Percentiles rank a stretch among this genome's conserved stretches.
phyloP scores from a whole-genome alignment of 2,797 vertebrate genomes.

The Premnoplex brunnescens region DNA sequence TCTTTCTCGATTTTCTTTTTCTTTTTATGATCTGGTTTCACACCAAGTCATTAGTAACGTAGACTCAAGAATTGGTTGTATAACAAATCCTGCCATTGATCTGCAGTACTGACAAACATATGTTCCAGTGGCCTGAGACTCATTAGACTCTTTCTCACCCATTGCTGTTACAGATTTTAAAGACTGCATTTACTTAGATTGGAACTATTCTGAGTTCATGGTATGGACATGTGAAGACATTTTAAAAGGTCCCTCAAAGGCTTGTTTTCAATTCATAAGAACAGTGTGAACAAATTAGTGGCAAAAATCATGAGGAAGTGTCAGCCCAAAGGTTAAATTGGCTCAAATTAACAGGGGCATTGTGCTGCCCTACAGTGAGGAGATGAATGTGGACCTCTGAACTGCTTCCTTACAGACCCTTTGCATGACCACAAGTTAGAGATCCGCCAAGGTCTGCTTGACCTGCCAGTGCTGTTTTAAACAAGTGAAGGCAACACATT shows the following conservation, averaged over 20 bases:
- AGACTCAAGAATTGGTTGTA: background rate
- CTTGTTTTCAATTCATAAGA: background rate
- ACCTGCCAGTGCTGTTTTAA: background rate
- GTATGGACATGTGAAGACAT: background rate
- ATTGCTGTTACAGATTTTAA: background rate
- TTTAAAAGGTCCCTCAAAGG: background rate
- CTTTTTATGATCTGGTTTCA: background rate
- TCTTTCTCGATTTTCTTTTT: background rate
- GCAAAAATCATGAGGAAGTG: background rate
- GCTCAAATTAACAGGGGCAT: background rate
- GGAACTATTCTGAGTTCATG: background rate
- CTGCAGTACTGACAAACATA: background rate
- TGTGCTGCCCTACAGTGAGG: fast-evolving
- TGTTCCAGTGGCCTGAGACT: background rate
- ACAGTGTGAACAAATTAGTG: background rate
- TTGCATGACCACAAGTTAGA: background rate
- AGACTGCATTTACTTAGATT: background rate
- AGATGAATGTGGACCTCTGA: background rate
- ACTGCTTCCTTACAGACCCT: background rate
- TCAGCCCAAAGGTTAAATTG: background rate
- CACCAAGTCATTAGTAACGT: background rate
- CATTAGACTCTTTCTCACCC: background rate
- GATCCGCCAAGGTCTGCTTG: background rate
- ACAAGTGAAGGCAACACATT: background rate
- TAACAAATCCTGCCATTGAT: background rate